phyloP scores from a whole-genome alignment of 2,113 vertebrate species.

The Anas platyrhynchos region DNA sequence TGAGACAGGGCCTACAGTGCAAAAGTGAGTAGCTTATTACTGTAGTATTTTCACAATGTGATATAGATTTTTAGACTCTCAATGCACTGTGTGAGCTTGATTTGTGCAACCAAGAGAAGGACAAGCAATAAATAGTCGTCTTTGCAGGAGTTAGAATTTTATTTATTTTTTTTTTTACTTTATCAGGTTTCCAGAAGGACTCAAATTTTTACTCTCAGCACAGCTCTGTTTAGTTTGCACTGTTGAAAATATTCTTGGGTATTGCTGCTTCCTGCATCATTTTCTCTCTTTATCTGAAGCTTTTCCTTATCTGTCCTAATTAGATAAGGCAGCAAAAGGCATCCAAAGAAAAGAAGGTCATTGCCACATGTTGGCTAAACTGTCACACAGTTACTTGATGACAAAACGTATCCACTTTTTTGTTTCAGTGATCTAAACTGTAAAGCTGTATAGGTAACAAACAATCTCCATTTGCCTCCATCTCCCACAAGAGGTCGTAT shows the following conservation, averaged over 20 bases:
- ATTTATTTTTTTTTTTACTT: not conserved
- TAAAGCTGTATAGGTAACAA: not conserved
- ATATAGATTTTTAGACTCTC: not conserved
- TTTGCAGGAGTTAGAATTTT: not conserved
- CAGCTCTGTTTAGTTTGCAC: not conserved
- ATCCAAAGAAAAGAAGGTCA: not conserved
- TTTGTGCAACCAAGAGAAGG: not conserved
- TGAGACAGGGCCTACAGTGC: conserved; percentile 95
- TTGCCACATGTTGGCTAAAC: not conserved
- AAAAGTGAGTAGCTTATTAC: conserved; percentile 85
- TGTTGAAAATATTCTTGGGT: not conserved
- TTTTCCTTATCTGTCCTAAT: not conserved
- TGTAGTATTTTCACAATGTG: not conserved
- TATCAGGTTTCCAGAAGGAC: not conserved
- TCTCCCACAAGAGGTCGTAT: conserved; percentile 48
- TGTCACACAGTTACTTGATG: not conserved
- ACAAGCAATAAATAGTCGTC: not conserved
- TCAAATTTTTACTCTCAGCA: not conserved
- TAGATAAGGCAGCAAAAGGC: not conserved
- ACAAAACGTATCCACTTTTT: not conserved
- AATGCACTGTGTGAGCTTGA: not conserved
- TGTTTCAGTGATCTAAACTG: not conserved
- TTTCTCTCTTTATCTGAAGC: conserved; percentile 1
- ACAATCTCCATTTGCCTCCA: not conserved
- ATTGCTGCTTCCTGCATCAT: not conserved